These are phyloP conservation scores for Pterocles gutturalis DNA, from an alignment of 2,113 vertebrate species.

Conservation along the genomic window DNA sequence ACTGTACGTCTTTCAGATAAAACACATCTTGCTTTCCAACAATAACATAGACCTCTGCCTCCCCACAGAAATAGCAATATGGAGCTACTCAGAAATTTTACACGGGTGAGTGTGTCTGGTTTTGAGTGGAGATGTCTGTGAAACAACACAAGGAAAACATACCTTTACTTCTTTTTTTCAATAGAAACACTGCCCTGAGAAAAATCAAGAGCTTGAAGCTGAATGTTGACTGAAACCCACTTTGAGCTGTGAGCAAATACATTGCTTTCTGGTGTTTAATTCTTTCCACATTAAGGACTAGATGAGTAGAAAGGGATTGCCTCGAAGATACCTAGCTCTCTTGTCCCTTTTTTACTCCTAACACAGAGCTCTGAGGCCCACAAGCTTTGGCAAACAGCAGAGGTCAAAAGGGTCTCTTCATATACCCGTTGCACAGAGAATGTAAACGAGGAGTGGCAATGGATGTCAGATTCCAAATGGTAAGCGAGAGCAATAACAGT, in stretches of 20 bases:
- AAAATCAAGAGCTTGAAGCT: background rate
- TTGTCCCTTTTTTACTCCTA: background rate
- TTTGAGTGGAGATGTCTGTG: background rate
- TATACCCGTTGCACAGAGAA: background rate
- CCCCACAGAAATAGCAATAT: background rate
- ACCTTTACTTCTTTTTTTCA: background rate
- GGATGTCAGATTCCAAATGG: background rate
- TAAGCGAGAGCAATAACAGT: background rate
- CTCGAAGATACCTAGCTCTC: background rate
- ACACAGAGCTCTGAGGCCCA: background rate
- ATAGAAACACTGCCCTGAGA: background rate
- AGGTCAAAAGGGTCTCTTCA: background rate
- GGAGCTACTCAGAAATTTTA: background rate
- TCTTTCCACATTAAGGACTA: background rate
- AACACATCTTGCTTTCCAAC: background rate
- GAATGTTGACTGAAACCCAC: background rate
- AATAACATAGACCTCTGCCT: background rate
- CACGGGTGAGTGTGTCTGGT: fast-evolving
- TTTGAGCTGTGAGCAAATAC: background rate
- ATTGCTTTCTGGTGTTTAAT: background rate
- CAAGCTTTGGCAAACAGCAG: background rate
- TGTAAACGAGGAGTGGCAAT: background rate
- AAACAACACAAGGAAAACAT: background rate
- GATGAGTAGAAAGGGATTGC: background rate
- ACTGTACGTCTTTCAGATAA: background rate